These are phyloP conservation scores for Polypedilum vanderplanki DNA, from an alignment of 1,140 invertebrate species.

Conservation along the genomic window DNA sequence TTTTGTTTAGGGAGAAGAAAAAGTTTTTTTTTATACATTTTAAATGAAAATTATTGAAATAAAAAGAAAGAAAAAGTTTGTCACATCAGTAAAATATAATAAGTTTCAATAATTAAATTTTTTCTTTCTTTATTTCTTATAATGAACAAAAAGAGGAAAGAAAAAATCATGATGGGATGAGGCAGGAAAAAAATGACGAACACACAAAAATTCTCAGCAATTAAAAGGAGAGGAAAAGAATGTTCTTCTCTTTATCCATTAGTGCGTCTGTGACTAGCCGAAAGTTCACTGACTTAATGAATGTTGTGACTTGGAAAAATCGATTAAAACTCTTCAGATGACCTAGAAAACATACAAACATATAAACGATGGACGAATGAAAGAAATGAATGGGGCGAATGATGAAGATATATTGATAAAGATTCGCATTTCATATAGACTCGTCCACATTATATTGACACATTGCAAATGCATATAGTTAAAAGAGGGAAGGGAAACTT, in stretches of 20 bases:
- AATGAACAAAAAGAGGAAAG: not conserved
- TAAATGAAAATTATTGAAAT: no score
- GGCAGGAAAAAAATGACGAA: not conserved
- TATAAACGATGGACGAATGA: not conserved
- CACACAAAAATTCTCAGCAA: slow-evolving; percentile 9
- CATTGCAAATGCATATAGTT: not conserved
- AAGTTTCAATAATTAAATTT: not conserved
- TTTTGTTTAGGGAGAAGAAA: not conserved
- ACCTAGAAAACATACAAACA: slow-evolving; percentile 12
- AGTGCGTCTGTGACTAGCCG: not conserved
- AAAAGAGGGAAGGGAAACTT: not conserved
- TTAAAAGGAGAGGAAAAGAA: slow-evolving; percentile 8
- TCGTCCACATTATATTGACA: not conserved
- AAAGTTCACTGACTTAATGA: slow-evolving; percentile 29
- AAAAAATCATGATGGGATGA: not conserved
- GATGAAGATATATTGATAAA: slow-evolving; percentile 28
- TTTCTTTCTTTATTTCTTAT: not conserved
- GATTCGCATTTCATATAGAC: not conserved
- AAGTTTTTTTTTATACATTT: not conserved
- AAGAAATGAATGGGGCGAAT: not conserved
- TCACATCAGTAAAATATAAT: no score
- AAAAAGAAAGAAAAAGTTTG: no score
- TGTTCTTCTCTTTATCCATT: not conserved
- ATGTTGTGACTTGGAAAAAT: slow-evolving; percentile 25
- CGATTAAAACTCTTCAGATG: slow-evolving; percentile 26